phyloP scores from a whole-genome alignment of 2,797 vertebrate genomes.

The Sebastes nivosus region DNA sequence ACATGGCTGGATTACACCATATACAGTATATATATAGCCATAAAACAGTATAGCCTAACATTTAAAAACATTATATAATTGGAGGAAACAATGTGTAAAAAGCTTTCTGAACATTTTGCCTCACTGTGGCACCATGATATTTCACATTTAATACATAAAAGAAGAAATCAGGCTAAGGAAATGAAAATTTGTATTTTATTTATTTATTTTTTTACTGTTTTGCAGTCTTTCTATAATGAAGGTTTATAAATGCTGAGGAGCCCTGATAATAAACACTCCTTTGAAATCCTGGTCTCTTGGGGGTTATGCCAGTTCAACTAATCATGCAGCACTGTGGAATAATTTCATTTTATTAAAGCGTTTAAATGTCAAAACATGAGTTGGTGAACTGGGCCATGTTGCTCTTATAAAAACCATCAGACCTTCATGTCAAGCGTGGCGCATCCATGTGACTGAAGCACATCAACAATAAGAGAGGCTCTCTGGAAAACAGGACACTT shows the following conservation, averaged over 20 bases:
- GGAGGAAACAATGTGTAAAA: neutral
- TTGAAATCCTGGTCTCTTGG: neutral
- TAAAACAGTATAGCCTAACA: neutral
- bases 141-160: neutral
- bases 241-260: neutral
- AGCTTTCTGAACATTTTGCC: neutral
- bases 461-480: conserved; percentile 35
- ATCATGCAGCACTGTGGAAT: neutral
- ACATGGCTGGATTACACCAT: neutral
- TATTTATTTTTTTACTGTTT: neutral
- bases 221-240: neutral
- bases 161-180: neutral
- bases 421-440: conserved; percentile 42
- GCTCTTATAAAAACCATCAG: conserved; percentile 32
- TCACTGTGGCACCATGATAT: neutral
- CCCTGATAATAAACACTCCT: neutral
- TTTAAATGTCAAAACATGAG: conserved; percentile 9
- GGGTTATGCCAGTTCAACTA: conserved; percentile 3
- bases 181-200: neutral
- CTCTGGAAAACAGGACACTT: conserved; percentile 29
- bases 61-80: neutral
- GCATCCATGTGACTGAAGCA: conserved; percentile 63
- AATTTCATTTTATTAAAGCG: neutral
- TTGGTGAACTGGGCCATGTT: conserved; percentile 3
- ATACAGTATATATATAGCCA: no score